Evolutionary conservation across 1,140 invertebrate species (phyloP), one percentile per base, ranked within the genome.

Genomic region (Caerostris extrusa): DNA sequence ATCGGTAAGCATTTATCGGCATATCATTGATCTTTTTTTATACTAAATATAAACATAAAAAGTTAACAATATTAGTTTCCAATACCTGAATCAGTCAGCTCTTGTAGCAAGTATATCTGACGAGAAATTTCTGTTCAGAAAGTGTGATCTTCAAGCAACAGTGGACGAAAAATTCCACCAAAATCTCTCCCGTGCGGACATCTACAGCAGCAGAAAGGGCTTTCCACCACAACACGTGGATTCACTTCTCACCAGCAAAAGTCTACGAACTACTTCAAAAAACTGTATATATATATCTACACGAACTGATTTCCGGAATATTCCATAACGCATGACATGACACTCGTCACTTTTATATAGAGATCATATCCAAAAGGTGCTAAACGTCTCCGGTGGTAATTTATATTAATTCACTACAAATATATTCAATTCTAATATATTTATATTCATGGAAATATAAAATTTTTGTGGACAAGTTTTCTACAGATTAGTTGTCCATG

Each of bases 331-430:
- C 34, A 3, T 50, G 50, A 2, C 53, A 34, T 77, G 50, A 77
- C 71, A 77, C 71, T 77, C 8, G 71, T 77, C 71, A 77, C 71
- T 53, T 50, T 77, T 34, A 77, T 77, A 77, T 77, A 50, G 50
- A 77, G 71, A 77, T 77, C 34, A 77, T 53, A 77, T 77, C 71
- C 71, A 77, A 34, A 34, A 12, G 71, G 71, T 77, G 8, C 19
- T 77, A 77, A 77, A 77, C 10, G 5, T 53, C 50, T 53, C 71
- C 8, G 71, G 53, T 77, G 71, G 71, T 77, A 77, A 77, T 77
- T 77, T 77, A 77, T 34, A 77, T 53, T 77, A 53, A 77, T 77
- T 34, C 71, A 77, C 61, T 67, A 34, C 34, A 34, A 34, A 34
- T 34, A 67, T 67, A n/a, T 67, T n/a, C 14, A 67, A 53, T 50